Evolutionary conservation across 1,140 invertebrate genomes (phyloP).

Genomic region (Eriocheir sinensis): DNA sequence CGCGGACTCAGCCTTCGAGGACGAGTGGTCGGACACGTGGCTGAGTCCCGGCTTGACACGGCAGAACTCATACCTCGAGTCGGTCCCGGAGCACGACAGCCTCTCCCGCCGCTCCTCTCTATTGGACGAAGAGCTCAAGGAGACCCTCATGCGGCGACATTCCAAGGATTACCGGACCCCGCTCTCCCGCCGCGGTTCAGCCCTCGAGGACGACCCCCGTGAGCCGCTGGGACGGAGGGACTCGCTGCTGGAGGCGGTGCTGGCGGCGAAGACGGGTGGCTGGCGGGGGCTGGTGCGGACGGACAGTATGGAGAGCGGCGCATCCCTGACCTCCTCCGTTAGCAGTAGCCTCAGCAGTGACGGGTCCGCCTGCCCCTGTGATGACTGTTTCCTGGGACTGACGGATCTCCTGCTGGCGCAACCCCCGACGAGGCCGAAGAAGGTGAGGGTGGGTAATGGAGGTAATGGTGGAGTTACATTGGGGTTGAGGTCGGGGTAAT

Average conservation of each 20-base stretch:
- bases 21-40: conserved; percentile 77
- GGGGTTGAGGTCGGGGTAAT: no score
- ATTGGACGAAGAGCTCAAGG: conserved; percentile 85
- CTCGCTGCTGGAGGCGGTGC: conserved; percentile 73
- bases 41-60: conserved; percentile 82
- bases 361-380: conserved; percentile 87
- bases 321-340: conserved; percentile 84
- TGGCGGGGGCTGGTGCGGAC: conserved; percentile 85
- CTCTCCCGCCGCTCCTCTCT: conserved; percentile 82
- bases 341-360: conserved; percentile 64
- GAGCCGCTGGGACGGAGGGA: conserved; percentile 78
- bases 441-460: conserved; percentile 49
- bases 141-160: conserved; percentile 84
- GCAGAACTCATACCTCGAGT: conserved; percentile 80
- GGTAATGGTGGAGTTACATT: not conserved
- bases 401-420: conserved; percentile 84
- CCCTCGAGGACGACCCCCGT: conserved; percentile 69
- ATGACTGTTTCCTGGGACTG: conserved; percentile 91
- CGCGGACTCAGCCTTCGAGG: conserved; percentile 72
- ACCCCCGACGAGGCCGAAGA: conserved; percentile 80
- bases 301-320: conserved; percentile 90
- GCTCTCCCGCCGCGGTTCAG: conserved; percentile 78
- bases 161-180: conserved; percentile 59
- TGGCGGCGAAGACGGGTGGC: conserved; percentile 79
- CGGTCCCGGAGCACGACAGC: conserved; percentile 80